These are phyloP conservation scores for Lamprologus ornatipinnis DNA, from an alignment of 2,113 vertebrate species.

Conservation along the genomic window DNA sequence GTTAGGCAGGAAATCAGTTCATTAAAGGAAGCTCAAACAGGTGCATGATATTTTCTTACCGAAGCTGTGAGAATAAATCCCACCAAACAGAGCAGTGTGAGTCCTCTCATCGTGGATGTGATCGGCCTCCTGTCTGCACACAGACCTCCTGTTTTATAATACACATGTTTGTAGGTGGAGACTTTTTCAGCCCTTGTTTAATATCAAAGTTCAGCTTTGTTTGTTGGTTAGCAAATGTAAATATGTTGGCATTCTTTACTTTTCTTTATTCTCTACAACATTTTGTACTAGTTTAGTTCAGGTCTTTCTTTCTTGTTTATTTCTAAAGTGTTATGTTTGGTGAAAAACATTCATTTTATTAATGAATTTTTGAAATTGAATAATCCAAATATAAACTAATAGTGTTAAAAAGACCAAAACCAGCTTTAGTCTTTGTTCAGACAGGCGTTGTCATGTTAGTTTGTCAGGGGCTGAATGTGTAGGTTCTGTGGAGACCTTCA, in stretches of 20 bases:
- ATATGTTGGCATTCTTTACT: background rate
- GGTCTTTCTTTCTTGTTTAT: background rate
- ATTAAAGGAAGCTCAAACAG: background rate
- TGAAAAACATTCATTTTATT: fast-evolving
- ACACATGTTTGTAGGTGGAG: background rate
- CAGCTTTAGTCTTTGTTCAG: background rate
- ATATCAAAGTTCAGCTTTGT: background rate
- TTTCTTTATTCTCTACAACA: background rate
- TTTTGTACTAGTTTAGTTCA: background rate
- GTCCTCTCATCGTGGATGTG: background rate
- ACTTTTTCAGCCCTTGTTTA: background rate
- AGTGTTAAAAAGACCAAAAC: background rate
- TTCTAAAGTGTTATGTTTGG: background rate
- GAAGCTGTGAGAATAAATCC: background rate
- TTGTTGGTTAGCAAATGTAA: background rate
- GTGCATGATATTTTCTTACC: background rate
- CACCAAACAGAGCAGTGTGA: background rate
- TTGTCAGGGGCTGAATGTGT: background rate
- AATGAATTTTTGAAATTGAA: background rate
- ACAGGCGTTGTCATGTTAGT: background rate
- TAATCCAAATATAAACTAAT: background rate
- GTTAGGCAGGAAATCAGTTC: background rate
- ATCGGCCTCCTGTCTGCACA: background rate
- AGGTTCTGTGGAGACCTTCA: background rate
- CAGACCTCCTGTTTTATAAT: background rate